These are phyloP conservation scores for Oceanodroma tethys DNA, from an alignment of 2,113 vertebrate species.

Conservation along the genomic window DNA sequence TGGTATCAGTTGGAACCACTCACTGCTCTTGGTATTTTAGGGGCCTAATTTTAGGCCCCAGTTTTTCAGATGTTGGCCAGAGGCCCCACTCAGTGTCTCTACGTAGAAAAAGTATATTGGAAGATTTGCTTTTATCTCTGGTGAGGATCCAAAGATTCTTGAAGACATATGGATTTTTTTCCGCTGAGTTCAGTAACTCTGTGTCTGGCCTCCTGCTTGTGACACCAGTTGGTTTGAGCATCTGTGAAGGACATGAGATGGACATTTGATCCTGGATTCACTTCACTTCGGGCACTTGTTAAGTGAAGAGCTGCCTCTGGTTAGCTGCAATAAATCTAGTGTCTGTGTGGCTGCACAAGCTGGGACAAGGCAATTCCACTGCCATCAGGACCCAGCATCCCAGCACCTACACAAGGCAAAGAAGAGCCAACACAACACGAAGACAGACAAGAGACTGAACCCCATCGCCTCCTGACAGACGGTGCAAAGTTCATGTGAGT, in stretches of 20 bases:
- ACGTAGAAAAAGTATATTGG: neutral
- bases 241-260: neutral
- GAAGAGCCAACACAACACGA: neutral
- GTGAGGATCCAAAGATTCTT: neutral
- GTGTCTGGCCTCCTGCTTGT: neutral
- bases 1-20: slow-evolving; percentile 46
- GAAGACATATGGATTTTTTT: neutral
- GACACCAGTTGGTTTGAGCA: neutral
- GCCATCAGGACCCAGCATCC: neutral
- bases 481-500: rapidly evolving
- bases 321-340: neutral
- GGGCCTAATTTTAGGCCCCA: slow-evolving; percentile 25
- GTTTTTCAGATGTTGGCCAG: neutral
- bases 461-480: neutral
- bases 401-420: neutral
- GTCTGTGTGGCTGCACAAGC: neutral
- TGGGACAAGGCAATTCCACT: neutral
- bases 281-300: neutral
- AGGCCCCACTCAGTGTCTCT: neutral
- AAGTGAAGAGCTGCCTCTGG: neutral
- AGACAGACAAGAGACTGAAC: neutral
- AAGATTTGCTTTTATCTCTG: neutral
- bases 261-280: neutral
- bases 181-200: neutral
- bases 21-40: neutral